Evolutionary conservation across 1,140 invertebrate genomes (phyloP).

Genomic region (Cyphomyrmex costatus): DNA sequence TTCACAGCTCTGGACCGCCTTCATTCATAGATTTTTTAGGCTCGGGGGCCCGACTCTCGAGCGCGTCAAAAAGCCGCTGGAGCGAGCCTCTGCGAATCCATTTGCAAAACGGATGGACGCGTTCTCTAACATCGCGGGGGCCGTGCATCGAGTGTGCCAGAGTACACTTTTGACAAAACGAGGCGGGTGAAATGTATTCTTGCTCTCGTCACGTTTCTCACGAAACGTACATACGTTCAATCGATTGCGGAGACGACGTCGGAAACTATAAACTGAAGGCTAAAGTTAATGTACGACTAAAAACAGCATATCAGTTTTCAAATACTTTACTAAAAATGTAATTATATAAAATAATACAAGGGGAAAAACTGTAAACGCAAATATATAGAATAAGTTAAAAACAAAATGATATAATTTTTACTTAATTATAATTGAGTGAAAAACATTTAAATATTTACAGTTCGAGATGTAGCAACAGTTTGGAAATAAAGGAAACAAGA

Average conservation of each 20-base stretch:
- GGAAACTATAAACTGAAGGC: not conserved
- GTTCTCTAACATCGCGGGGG: constrained; percentile 15
- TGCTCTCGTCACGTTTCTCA: not conserved
- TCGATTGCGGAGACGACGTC: constrained; percentile 23
- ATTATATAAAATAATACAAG: not conserved
- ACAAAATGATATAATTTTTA: not conserved
- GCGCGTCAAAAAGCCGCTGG: constrained; percentile 71
- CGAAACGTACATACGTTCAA: not conserved
- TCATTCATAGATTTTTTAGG: constrained; percentile 65
- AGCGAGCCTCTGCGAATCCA: constrained; percentile 69
- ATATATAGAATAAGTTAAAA: not conserved
- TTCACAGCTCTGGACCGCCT: constrained; percentile 65
- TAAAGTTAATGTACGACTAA: not conserved
- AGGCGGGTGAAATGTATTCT: constrained; percentile 37
- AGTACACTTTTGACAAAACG: constrained; percentile 35
- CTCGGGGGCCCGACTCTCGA: constrained; percentile 46
- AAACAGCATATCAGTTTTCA: not conserved
- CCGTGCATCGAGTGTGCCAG: constrained; percentile 18
- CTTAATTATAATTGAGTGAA: not conserved
- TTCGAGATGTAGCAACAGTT: not conserved
- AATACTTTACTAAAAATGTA: not conserved
- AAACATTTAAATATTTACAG: not conserved
- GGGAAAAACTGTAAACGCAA: not conserved
- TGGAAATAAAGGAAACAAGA: not conserved
- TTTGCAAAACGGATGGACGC: constrained; percentile 68